These are phyloP conservation scores for Brachyptera risi DNA, from an alignment of 2,888 invertebrate genomes.

Conservation along the genomic window DNA sequence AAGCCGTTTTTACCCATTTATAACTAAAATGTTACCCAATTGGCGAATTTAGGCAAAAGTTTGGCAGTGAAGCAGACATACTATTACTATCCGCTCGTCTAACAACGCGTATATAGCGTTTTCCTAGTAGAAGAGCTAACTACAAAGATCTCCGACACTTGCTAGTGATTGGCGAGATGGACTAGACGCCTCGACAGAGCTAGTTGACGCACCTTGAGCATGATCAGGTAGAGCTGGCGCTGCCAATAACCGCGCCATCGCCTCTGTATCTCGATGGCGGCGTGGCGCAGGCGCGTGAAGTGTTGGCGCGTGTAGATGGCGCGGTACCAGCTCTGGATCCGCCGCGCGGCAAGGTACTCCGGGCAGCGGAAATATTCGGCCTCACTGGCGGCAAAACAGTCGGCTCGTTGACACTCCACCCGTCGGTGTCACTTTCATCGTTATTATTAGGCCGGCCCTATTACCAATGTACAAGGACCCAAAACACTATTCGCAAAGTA, in stretches of 20 bases:
- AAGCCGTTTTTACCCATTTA: too few relatives aligned
- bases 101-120: too few relatives aligned
- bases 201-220: neutral
- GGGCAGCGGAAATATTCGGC: neutral
- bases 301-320: neutral
- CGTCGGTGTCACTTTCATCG: neutral
- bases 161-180: too few relatives aligned
- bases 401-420: neutral
- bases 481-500: too few relatives aligned
- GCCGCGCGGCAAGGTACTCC: conserved; percentile 6
- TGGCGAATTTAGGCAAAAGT: too few relatives aligned
- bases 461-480: too few relatives aligned
- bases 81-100: too few relatives aligned
- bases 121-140: too few relatives aligned
- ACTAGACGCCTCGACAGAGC: neutral
- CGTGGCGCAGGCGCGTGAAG: neutral
- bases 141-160: too few relatives aligned
- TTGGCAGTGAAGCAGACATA: too few relatives aligned
- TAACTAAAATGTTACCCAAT: too few relatives aligned
- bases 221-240: neutral
- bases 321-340: neutral
- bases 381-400: neutral
- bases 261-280: neutral
- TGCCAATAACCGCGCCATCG: neutral
- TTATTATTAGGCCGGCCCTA: neutral